Percentiles rank a stretch among this genome's conserved stretches.
Conservation (phyloP, 1,140 invertebrate species). For the Eciton burchellii region DNA sequence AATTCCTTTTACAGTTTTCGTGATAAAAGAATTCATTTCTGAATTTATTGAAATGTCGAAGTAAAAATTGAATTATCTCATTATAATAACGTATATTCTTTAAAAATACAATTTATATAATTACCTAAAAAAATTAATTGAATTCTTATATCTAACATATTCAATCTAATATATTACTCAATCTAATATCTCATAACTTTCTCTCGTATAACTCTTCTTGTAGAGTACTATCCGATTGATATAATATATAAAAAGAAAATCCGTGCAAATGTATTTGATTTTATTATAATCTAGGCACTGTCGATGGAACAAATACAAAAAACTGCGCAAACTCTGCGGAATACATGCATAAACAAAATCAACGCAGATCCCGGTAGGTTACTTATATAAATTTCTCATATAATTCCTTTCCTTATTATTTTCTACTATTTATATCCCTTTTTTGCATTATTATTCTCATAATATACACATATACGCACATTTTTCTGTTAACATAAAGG, state of each 20-base stretch:
- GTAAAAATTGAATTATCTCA: not conserved
- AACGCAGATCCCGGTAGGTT: constrained; percentile 59
- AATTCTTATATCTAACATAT: too few relatives aligned
- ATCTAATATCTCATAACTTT: too few relatives aligned
- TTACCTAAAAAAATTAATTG: too few relatives aligned
- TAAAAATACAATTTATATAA: not conserved
- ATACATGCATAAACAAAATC: constrained; percentile 62
- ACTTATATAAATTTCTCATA: not conserved
- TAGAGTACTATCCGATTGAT: not conserved
- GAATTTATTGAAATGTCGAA: not conserved
- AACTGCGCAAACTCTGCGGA: constrained; percentile 56
- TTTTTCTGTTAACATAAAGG: too few relatives aligned
- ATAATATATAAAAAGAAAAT: not conserved
- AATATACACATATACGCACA: too few relatives aligned
- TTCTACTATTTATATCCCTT: not conserved
- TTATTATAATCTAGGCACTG: constrained; percentile 53
- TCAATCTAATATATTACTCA: too few relatives aligned
- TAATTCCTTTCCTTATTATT: not conserved
- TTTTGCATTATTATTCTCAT: too few relatives aligned
- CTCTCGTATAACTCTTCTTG: too few relatives aligned
- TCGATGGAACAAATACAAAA: constrained; percentile 70
- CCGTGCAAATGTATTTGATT: not conserved
- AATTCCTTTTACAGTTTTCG: too few relatives aligned
- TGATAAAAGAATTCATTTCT: too few relatives aligned
- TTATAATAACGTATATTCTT: not conserved